Conservation (phyloP, 1,140 invertebrate genomes). For the Solenopsis invicta region DNA sequence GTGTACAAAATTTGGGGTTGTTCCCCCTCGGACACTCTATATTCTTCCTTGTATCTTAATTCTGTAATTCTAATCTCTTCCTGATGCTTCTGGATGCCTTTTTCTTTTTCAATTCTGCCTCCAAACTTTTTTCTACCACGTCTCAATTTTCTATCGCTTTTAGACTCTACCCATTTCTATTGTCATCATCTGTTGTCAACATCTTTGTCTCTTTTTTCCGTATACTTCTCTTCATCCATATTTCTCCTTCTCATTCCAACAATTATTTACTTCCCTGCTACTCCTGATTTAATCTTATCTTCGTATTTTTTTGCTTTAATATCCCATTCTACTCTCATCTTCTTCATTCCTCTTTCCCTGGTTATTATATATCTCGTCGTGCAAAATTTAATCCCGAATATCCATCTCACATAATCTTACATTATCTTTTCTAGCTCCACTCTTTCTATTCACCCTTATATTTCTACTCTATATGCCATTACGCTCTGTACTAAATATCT, state of each 20-base stretch:
- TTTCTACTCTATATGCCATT: background rate
- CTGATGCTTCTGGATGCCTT: too few relatives aligned
- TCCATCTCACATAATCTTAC: constrained; percentile 20
- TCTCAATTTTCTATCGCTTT: too few relatives aligned
- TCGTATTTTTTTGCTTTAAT: constrained; percentile 20
- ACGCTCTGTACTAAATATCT: background rate
- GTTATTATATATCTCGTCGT: constrained; percentile 38
- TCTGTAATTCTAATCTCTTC: too few relatives aligned
- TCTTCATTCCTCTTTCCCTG: background rate
- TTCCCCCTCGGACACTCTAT: too few relatives aligned
- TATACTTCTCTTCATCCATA: background rate
- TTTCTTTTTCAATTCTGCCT: too few relatives aligned
- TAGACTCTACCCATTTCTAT: background rate
- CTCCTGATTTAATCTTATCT: background rate
- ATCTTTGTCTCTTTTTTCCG: background rate
- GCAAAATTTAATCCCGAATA: constrained; percentile 10
- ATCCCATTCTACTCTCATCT: background rate
- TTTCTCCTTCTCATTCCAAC: constrained; percentile 2
- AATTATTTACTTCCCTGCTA: background rate
- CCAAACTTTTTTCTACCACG: too few relatives aligned
- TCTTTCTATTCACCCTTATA: background rate
- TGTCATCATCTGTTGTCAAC: background rate
- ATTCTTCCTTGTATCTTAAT: too few relatives aligned
- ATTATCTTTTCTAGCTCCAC: background rate
- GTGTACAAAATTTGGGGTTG: too few relatives aligned